Evolutionary conservation across 2,888 invertebrate genomes (phyloP).

Genomic region (Sericinus montela): DNA sequence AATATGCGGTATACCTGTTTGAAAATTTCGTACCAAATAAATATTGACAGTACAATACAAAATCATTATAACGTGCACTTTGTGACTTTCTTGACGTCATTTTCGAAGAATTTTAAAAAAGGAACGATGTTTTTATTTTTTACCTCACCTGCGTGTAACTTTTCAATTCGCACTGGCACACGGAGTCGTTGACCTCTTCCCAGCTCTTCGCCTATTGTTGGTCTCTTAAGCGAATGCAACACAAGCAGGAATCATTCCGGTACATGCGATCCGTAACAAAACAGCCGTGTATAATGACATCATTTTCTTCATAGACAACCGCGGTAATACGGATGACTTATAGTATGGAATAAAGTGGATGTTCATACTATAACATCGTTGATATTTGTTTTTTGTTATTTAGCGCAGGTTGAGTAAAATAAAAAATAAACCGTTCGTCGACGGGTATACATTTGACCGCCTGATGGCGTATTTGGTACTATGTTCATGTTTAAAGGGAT

Average conservation of each 20-base stretch:
- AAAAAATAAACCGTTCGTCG: too few relatives aligned
- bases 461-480: too few relatives aligned
- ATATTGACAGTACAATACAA: too few relatives aligned
- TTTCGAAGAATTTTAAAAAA: slow-evolving; percentile 24
- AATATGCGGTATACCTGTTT: too few relatives aligned
- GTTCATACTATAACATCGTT: background rate
- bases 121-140: slow-evolving; percentile 44
- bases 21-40: too few relatives aligned
- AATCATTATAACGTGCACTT: too few relatives aligned
- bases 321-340: slow-evolving; percentile 44
- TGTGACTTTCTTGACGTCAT: slow-evolving; percentile 14
- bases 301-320: slow-evolving; percentile 49
- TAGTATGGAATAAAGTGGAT: slow-evolving; percentile 5
- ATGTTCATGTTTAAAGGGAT: too few relatives aligned
- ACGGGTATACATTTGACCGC: too few relatives aligned
- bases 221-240: slow-evolving; percentile 51
- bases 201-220: slow-evolving; percentile 73
- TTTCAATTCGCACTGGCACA: slow-evolving; percentile 71
- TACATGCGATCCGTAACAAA: slow-evolving; percentile 67
- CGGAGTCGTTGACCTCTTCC: slow-evolving; percentile 67
- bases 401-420: too few relatives aligned
- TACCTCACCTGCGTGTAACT: slow-evolving; percentile 63
- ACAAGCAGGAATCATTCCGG: slow-evolving; percentile 52
- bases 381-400: too few relatives aligned
- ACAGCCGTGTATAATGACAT: slow-evolving; percentile 70